Base-by-base conservation (phyloP, 1,140 invertebrate species). In the Drosophila yakuba region DNA sequence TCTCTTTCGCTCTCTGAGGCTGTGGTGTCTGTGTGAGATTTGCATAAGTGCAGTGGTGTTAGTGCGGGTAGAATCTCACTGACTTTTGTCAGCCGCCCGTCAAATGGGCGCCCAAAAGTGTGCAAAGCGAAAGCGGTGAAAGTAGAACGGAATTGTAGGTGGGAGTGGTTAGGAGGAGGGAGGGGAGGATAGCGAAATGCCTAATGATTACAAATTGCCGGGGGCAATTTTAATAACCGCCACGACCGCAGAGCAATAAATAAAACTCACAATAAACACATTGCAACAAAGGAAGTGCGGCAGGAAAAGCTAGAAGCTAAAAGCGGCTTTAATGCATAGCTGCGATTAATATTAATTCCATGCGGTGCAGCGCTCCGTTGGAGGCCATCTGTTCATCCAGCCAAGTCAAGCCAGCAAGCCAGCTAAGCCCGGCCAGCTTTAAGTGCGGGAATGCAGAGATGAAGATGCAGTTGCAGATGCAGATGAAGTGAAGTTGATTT, bases 281-380 rank as follows among this genome's bases (percentile, higher is more conserved):
- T 58, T 68, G 55, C 74, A 77, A 82, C 68, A 77, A 77, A 78
- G 71, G 83, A 77, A 76, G 61, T 47, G 57, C 41, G 28, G 32
- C 32, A 71, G 76, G 78, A 79, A 85, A 85, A 86, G 74, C 82
- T 68, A 67, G 51, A 41, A 61, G 59, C 83, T 83, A 83, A 83
- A 84, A 76, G 80, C 80, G 80, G 80, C 80, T 85, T 88, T 89
- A 89, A 89, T 89, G 83, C 83, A 88, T 88, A 83, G 79, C 80
- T 56, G 80, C 84, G 83, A 88, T 88, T 88, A 88, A 88, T 88
- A 88, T 88, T 88, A 88, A 88, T 88, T 80, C 77, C 84, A 88
- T 79, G 83, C 83, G 66, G 82, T 81, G 82, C 81, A 80, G 68
- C 77, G 63, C 81, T 52, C 80, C 61, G 80, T 84, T 76, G 81